These are phyloP conservation scores for Pantelozetes paolii DNA, from an alignment of 2,888 invertebrate species.

Conservation along the genomic window DNA sequence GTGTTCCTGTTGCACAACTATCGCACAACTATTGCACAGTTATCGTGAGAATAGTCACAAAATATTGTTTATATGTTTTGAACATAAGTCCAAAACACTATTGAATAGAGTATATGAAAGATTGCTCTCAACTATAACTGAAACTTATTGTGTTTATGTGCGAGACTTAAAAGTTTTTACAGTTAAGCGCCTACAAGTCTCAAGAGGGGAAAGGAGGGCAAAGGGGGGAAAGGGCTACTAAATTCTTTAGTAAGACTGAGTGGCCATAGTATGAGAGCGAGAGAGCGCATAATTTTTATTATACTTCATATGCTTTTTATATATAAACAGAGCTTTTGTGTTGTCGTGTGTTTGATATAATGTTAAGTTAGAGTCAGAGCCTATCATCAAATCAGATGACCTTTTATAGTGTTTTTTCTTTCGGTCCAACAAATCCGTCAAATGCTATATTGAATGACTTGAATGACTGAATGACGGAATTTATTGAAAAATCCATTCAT, in stretches of 20 bases:
- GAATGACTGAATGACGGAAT: not conserved
- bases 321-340: constrained; percentile 12
- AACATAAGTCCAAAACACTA: constrained; percentile 22
- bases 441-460: constrained; percentile 12
- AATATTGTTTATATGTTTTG: not conserved
- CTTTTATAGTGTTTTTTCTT: constrained; percentile 31
- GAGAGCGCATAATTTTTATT: constrained; percentile 30
- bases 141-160: constrained; percentile 18
- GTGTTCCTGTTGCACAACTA: not conserved
- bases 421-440: constrained; percentile 35
- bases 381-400: constrained; percentile 22
- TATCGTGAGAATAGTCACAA: not conserved
- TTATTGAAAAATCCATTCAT: constrained; percentile 36
- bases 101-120: constrained; percentile 1
- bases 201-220: constrained; percentile 2
- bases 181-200: constrained; percentile 32
- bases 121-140: not conserved
- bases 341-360: constrained; percentile 12
- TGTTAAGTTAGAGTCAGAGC: not conserved
- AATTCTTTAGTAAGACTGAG: constrained; percentile 26
- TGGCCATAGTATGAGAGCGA: constrained; percentile 31
- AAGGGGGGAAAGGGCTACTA: too few relatives aligned
- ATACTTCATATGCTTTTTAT: constrained; percentile 24
- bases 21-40: not conserved
- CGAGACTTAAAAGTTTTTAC: constrained; percentile 19